A percentile compares a stretch with the other conserved stretches of the same genome.
Evolutionary conservation across 2,113 vertebrate species (phyloP).

Genomic region (Coryphaenoides rupestris): DNA sequence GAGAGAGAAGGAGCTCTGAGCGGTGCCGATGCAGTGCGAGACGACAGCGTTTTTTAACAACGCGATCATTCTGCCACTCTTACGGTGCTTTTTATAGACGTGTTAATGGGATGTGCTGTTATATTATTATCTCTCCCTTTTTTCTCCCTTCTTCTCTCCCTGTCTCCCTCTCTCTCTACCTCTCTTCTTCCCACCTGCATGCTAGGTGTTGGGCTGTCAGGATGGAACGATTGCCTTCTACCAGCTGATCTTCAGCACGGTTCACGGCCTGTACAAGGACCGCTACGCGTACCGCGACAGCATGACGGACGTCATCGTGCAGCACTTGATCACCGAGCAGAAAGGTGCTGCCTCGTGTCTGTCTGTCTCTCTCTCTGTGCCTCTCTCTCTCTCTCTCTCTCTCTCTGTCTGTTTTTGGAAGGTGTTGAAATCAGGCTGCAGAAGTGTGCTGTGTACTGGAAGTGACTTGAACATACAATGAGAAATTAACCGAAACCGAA

Average conservation of each 20-base stretch:
- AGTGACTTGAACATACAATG: no score
- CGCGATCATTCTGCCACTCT: constrained; percentile 59
- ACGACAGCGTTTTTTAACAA: constrained; percentile 45
- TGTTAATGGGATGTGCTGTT: constrained; percentile 63
- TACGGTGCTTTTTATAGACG: constrained; percentile 62
- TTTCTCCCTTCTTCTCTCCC: no score
- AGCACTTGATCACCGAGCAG: constrained; percentile 93
- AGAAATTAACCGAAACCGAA: no score
- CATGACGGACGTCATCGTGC: constrained; percentile 98
- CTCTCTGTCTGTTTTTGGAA: no score
- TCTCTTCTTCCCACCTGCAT: no score
- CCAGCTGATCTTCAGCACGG: constrained; percentile 95
- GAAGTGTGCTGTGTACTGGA: no score
- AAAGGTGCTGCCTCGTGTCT: constrained; percentile 78
- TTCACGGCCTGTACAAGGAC: constrained; percentile 95
- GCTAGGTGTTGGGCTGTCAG: constrained; percentile 91
- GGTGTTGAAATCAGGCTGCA: no score
- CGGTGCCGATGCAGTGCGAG: constrained; percentile 39
- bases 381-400: background rate
- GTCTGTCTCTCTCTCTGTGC: background rate
- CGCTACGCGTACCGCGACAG: constrained; percentile 92
- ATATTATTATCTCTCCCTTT: constrained; percentile 50
- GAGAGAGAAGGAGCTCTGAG: constrained; percentile 40
- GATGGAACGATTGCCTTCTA: constrained; percentile 95
- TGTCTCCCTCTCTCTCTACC: no score